These are phyloP conservation scores for Danio tinwini DNA, from an alignment of 2,797 vertebrate genomes.

Conservation along the genomic window DNA sequence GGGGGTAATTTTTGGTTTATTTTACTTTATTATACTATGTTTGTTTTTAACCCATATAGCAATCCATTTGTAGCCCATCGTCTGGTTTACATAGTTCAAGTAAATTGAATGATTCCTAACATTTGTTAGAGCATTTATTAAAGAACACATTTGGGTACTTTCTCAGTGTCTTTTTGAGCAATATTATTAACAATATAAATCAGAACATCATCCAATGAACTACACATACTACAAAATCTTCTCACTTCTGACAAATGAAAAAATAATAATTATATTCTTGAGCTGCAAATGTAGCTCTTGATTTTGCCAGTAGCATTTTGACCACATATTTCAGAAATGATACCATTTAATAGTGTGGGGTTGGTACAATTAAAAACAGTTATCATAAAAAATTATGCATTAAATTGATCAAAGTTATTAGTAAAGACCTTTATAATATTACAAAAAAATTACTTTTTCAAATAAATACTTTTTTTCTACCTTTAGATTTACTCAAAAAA, in stretches of 20 bases:
- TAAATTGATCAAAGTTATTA: neutral
- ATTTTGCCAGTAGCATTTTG: neutral
- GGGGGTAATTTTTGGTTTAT: no score
- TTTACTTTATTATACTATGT: no score
- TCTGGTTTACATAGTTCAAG: neutral
- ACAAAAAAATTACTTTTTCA: neutral
- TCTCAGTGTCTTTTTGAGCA: neutral
- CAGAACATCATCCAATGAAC: slow-evolving; percentile 47
- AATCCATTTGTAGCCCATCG: neutral
- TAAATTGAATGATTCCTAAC: neutral
- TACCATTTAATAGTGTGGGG: neutral
- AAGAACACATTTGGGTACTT: slow-evolving; percentile 25
- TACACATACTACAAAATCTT: slow-evolving; percentile 40
- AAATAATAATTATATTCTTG: neutral
- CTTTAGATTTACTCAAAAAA: neutral
- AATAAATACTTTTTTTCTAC: neutral
- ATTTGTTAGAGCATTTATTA: slow-evolving; percentile 33
- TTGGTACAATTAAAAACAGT: neutral
- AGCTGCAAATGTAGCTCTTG: neutral
- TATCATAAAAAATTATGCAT: no score
- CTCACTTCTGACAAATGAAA: neutral
- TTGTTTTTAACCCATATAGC: no score
- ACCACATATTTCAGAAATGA: neutral
- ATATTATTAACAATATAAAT: slow-evolving; percentile 11
- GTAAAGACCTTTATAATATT: neutral